Conservation (phyloP, 2,797 vertebrate genomes). For the Glossophaga mutica region DNA sequence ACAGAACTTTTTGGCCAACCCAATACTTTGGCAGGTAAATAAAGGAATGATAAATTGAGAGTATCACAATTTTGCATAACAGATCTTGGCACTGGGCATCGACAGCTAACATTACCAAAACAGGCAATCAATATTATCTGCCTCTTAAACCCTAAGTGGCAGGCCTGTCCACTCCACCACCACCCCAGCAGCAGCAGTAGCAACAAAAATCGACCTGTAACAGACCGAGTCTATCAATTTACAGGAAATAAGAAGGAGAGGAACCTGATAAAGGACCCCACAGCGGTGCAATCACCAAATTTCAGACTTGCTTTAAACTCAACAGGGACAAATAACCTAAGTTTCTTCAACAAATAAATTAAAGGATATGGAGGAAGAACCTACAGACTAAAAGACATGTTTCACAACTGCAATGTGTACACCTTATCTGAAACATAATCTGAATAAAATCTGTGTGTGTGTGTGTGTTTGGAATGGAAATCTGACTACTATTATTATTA, state of each 20-base stretch:
- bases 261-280: not conserved
- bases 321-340: not conserved
- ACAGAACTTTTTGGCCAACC: not conserved
- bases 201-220: not conserved
- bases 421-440: not conserved
- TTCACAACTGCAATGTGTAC: not conserved
- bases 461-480: not conserved
- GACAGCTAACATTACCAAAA: not conserved
- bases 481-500: not conserved
- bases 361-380: not conserved
- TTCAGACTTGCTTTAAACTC: not conserved
- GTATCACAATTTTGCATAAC: not conserved
- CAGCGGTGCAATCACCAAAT: not conserved
- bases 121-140: not conserved
- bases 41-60: not conserved
- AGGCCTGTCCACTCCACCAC: not conserved
- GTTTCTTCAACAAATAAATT: slow-evolving; percentile 16
- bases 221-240: not conserved
- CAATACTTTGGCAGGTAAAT: not conserved
- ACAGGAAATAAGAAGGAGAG: not conserved
- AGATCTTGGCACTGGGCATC: not conserved
- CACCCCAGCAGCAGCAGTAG: too few species aligned
- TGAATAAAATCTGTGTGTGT: not conserved
- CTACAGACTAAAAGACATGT: not conserved
- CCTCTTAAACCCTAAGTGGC: not conserved